Conservation (phyloP, 2,888 invertebrate species). For the Polylopha cassiicola region DNA sequence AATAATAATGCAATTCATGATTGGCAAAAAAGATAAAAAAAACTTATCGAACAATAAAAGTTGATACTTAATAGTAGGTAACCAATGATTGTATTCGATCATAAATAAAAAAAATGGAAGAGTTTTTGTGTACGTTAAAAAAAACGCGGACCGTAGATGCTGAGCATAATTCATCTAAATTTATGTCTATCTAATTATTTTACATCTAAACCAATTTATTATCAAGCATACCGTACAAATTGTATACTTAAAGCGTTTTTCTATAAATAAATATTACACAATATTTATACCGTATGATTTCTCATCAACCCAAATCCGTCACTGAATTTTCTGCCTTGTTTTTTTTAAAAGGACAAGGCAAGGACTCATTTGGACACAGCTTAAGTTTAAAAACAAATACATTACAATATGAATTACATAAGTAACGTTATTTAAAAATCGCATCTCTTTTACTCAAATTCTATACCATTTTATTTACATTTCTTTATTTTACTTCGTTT, state of each 20-base stretch:
- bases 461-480: constrained; percentile 53
- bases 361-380: constrained; percentile 24
- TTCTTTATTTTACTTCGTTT: constrained; percentile 65
- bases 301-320: constrained; percentile 12
- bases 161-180: constrained; percentile 65
- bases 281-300: constrained; percentile 24
- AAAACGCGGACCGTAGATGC: constrained; percentile 39
- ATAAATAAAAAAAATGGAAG: constrained; percentile 23
- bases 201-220: constrained; percentile 47
- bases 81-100: constrained; percentile 16
- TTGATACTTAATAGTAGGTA: too few species aligned
- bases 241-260: constrained; percentile 67
- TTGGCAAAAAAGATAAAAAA: too few species aligned
- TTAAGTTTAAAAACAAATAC: constrained; percentile 30
- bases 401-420: constrained; percentile 35
- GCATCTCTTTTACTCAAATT: constrained; percentile 31
- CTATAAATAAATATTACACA: constrained; percentile 45
- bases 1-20: too few species aligned
- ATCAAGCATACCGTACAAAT: constrained; percentile 55
- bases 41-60: too few species aligned
- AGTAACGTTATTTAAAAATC: constrained; percentile 38
- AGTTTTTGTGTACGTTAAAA: constrained; percentile 35
- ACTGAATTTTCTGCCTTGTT: too few species aligned
- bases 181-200: constrained; percentile 64
- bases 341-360: too few species aligned